These are phyloP conservation scores for Struthio camelus DNA, from an alignment of 2,113 vertebrate genomes.

Conservation along the genomic window DNA sequence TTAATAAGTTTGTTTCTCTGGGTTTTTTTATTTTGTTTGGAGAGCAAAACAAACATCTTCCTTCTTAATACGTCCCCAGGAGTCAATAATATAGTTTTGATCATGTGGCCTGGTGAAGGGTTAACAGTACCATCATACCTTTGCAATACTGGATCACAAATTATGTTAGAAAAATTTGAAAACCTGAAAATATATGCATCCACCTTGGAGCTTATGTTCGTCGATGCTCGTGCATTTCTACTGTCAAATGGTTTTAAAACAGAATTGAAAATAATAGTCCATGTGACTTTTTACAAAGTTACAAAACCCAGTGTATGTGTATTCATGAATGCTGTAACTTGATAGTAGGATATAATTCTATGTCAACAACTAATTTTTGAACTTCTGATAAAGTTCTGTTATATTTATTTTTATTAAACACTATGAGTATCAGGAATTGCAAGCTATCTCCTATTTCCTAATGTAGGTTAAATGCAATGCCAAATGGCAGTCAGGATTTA, in stretches of 20 bases:
- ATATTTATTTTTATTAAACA: background rate
- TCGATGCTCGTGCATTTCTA: background rate
- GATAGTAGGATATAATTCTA: too few relatives aligned
- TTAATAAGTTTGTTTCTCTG: background rate
- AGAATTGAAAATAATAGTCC: background rate
- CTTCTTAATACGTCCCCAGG: background rate
- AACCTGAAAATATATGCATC: background rate
- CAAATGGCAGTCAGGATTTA: background rate
- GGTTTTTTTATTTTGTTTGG: background rate
- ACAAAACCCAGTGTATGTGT: background rate
- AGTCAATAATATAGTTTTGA: background rate
- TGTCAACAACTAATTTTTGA: background rate
- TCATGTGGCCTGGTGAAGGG: background rate
- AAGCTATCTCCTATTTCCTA: background rate
- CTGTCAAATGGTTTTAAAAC: background rate
- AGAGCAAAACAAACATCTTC: background rate
- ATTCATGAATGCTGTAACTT: background rate
- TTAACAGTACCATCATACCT: background rate
- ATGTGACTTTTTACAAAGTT: background rate
- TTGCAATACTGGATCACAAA: background rate
- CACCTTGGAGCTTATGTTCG: background rate
- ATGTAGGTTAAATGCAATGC: background rate
- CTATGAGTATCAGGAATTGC: background rate
- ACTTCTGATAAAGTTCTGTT: background rate
- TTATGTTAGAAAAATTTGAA: background rate